These are phyloP conservation scores for Scomber scombrus DNA, from an alignment of 2,113 vertebrate species.

Conservation along the genomic window DNA sequence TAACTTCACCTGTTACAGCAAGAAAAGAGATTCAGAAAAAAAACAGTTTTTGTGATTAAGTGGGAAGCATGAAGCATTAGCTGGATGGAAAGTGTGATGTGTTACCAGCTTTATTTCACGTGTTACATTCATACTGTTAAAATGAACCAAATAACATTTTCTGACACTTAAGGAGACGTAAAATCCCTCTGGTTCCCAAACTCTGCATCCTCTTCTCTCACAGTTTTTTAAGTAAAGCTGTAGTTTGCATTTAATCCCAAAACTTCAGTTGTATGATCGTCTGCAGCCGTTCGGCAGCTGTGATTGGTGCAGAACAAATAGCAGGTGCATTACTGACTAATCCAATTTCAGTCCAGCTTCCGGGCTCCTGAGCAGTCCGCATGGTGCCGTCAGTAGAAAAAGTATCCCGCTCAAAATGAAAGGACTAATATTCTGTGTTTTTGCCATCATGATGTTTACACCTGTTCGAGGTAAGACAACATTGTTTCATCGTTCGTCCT, in stretches of 20 bases:
- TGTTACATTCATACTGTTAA: constrained; percentile 18
- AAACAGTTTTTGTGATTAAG: background rate
- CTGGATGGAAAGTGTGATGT: constrained; percentile 3
- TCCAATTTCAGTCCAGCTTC: constrained; percentile 63
- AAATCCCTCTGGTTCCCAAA: background rate
- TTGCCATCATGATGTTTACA: constrained; percentile 54
- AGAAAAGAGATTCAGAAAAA: constrained; percentile 20
- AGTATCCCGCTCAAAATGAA: constrained; percentile 62
- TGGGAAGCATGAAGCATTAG: constrained; percentile 12
- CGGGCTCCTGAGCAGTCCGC: constrained; percentile 16
- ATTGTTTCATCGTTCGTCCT: background rate
- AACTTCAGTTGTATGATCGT: background rate
- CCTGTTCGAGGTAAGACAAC: constrained; percentile 64
- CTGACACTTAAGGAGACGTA: background rate
- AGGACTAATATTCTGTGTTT: constrained; percentile 59
- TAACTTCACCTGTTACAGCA: constrained; percentile 17
- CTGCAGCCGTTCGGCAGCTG: constrained; percentile 12
- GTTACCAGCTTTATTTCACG: constrained; percentile 20
- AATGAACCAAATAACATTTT: constrained; percentile 30
- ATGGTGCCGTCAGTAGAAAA: constrained; percentile 35
- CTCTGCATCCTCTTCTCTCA: background rate
- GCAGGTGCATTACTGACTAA: constrained; percentile 67
- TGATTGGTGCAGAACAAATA: constrained; percentile 28
- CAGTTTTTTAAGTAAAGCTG: background rate
- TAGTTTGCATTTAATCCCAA: background rate